Evolutionary conservation across 2,888 invertebrate species (phyloP).

Genomic region (Pristionchus fissidentatus): DNA sequence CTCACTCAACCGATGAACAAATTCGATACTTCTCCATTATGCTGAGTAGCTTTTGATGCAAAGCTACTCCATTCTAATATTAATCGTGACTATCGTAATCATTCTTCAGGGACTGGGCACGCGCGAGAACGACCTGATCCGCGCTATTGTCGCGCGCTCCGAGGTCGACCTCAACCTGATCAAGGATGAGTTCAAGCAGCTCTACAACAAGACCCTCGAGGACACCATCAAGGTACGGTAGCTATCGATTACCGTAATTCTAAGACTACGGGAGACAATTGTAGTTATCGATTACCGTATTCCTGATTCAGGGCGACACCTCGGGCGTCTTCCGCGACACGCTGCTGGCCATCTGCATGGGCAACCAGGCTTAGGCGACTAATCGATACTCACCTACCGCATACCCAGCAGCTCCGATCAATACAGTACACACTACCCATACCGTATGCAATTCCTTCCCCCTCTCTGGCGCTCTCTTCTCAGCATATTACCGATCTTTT

Average conservation of each 20-base stretch:
- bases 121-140: constrained; percentile 73
- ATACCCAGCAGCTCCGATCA: no score
- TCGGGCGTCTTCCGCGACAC: constrained; percentile 72
- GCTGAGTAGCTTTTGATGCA: background rate
- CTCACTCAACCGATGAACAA: background rate
- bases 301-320: constrained; percentile 46
- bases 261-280: background rate
- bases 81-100: background rate
- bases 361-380: constrained; percentile 61
- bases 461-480: background rate
- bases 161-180: constrained; percentile 86
- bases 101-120: constrained; percentile 74
- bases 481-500: constrained; percentile 29
- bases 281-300: background rate
- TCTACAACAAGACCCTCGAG: constrained; percentile 64
- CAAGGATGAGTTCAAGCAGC: constrained; percentile 83
- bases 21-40: no score
- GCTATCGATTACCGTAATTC: background rate
- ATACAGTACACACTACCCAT: constrained; percentile 11
- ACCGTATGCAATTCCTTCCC: background rate
- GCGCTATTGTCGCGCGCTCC: constrained; percentile 73
- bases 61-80: background rate
- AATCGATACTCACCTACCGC: constrained; percentile 20
- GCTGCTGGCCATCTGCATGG: constrained; percentile 70
- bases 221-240: constrained; percentile 59